Percentiles rank a stretch among this genome's conserved stretches.
phyloP scores from a whole-genome alignment of 2,797 vertebrate genomes.

The Cheracebus regulus region DNA sequence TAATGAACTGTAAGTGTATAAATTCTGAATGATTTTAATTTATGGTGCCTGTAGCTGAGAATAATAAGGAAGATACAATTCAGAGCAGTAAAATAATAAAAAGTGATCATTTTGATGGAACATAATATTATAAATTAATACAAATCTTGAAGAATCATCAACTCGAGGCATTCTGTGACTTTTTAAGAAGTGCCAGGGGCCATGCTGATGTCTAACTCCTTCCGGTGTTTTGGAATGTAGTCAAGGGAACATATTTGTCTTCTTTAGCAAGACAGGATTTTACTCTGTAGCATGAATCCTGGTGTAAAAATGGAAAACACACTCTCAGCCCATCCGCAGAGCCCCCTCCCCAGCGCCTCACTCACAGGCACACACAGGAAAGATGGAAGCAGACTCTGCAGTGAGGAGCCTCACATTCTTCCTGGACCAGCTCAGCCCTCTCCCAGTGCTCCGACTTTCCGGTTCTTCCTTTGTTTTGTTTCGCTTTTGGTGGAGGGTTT shows the following conservation, averaged over 20 bases:
- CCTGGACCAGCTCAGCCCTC: background rate
- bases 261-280: background rate
- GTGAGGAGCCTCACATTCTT: background rate
- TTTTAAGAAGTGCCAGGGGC: conserved; percentile 54
- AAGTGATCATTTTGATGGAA: conserved; percentile 79
- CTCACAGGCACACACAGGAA: background rate
- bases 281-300: background rate
- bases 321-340: background rate
- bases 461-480: background rate
- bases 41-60: conserved; percentile 79
- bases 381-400: background rate
- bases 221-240: background rate
- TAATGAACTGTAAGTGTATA: conserved; percentile 83
- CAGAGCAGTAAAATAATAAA: conserved; percentile 81
- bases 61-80: conserved; percentile 76
- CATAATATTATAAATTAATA: conserved; percentile 83
- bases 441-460: background rate
- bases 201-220: background rate
- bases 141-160: conserved; percentile 78
- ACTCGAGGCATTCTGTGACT: conserved; percentile 51
- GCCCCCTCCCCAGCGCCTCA: fast-evolving
- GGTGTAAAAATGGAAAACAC: background rate
- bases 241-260: conserved; percentile 14
- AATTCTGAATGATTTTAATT: conserved; percentile 84
- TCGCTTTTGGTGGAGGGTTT: background rate